Evolutionary conservation across 2,113 vertebrate genomes (phyloP).

Genomic region (Lamprotornis superbus): DNA sequence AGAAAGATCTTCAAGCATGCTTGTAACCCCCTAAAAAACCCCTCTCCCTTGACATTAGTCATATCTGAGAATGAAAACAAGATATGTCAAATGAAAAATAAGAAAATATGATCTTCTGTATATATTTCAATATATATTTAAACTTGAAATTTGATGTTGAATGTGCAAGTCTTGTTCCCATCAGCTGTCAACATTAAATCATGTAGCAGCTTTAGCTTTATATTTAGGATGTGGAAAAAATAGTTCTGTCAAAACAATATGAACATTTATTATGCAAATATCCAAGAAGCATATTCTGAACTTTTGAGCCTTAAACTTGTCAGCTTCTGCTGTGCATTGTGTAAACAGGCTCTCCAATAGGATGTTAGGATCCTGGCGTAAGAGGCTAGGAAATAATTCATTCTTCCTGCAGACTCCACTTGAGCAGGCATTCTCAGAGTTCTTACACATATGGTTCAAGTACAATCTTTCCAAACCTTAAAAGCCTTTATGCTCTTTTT

Average conservation of each 20-base stretch:
- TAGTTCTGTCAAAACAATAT: background rate
- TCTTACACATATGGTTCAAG: accelerated
- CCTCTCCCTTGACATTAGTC: background rate
- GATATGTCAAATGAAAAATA: background rate
- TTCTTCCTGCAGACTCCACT: background rate
- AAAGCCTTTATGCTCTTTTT: background rate
- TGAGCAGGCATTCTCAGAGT: background rate
- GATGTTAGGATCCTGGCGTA: background rate
- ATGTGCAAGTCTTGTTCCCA: background rate
- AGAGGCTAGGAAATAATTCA: background rate
- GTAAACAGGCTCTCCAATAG: background rate
- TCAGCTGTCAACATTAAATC: background rate
- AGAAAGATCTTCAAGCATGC: background rate
- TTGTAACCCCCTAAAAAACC: background rate
- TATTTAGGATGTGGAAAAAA: background rate
- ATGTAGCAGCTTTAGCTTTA: background rate
- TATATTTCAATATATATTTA: background rate
- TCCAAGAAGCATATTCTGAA: background rate
- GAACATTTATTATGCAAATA: background rate
- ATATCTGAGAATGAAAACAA: background rate
- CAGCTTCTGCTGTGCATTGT: background rate
- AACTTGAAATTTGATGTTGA: background rate
- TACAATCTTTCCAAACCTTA: background rate
- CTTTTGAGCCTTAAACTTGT: background rate
- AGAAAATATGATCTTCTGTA: background rate